These are phyloP conservation scores for Campylomormyrus tamandua DNA, from an alignment of 2,113 vertebrate species.

Conservation along the genomic window DNA sequence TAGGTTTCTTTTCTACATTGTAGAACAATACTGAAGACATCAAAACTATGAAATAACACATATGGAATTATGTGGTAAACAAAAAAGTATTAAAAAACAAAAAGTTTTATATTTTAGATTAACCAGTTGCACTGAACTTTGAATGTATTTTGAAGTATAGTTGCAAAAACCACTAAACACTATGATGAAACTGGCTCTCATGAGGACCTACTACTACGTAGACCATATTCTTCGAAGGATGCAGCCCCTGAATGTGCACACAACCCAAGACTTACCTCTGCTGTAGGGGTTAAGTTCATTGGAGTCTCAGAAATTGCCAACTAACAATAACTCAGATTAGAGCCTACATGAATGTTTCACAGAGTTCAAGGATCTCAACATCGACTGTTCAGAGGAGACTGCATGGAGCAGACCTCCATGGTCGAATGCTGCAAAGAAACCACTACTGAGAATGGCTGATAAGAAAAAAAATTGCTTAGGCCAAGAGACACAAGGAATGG, in stretches of 20 bases:
- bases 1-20: not conserved
- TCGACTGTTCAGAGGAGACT: not conserved
- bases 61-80: not conserved
- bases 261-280: not conserved
- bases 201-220: not conserved
- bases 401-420: not conserved
- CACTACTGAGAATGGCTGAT: not conserved
- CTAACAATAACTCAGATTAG: not conserved
- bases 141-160: not conserved
- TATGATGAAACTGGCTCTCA: not conserved
- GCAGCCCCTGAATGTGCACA: not conserved
- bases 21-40: not conserved
- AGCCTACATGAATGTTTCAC: not conserved
- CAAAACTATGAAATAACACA: not conserved
- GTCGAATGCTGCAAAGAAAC: not conserved
- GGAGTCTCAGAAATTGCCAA: not conserved
- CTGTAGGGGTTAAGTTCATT: not conserved
- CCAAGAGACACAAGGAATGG: not conserved
- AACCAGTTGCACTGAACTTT: not conserved
- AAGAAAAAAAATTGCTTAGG: not conserved
- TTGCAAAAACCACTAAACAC: not conserved
- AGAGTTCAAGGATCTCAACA: not conserved
- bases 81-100: not conserved
- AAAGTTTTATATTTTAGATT: not conserved
- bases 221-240: not conserved